Evolutionary conservation across 2,113 vertebrate species (phyloP).

Genomic region (Caranx ignobilis): DNA sequence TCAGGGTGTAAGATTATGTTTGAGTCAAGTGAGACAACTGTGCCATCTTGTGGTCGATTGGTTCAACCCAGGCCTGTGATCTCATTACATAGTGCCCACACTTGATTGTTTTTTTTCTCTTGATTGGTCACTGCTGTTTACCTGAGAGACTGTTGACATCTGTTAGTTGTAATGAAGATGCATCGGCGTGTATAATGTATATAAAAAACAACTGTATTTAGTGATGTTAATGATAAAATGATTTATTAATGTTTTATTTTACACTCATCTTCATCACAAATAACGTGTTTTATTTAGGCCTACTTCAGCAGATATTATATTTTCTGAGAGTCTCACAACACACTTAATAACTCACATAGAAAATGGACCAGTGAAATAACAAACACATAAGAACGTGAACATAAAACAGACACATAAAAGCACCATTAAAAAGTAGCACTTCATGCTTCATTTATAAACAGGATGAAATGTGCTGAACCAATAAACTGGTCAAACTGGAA

Average conservation of each 20-base stretch:
- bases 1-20: background rate
- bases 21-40: slow-evolving; percentile 35
- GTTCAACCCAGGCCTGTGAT: background rate
- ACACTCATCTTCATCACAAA: background rate
- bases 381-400: background rate
- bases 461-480: background rate
- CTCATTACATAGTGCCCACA: background rate
- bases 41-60: slow-evolving; percentile 66
- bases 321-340: slow-evolving; percentile 11
- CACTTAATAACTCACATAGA: slow-evolving; percentile 8
- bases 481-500: background rate
- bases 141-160: no score
- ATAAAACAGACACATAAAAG: slow-evolving; percentile 10
- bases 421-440: background rate
- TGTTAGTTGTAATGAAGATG: no score
- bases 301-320: background rate
- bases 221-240: background rate
- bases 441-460: slow-evolving; percentile 4
- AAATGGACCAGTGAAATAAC: background rate
- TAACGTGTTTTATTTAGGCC: background rate
- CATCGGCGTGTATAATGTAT: no score
- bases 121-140: background rate
- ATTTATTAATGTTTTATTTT: background rate
- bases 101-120: background rate
- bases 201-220: background rate